phyloP scores from a whole-genome alignment of 2,888 invertebrate species.

The Chrysotoxum bicinctum region DNA sequence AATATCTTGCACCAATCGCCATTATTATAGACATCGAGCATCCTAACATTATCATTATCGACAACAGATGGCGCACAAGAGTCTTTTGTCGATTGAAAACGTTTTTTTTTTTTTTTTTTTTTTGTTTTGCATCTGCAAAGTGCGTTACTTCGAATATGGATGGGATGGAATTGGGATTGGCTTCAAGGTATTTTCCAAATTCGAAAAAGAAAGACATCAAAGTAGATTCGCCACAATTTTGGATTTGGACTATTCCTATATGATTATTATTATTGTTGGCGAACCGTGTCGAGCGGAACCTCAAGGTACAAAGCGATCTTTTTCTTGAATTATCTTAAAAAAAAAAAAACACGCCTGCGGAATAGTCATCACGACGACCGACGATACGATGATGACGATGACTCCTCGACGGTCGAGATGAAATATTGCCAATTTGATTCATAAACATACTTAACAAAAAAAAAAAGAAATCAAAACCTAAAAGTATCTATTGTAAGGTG shows the following conservation, averaged over 20 bases:
- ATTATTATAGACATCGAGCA: conserved; percentile 45
- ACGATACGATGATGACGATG: neutral
- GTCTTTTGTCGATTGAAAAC: neutral
- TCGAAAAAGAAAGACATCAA: conserved; percentile 40
- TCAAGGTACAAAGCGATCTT: conserved; percentile 54
- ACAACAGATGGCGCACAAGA: conserved; percentile 49
- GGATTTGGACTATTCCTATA: neutral
- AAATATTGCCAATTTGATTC: conserved; percentile 66
- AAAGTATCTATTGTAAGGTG: conserved; percentile 28
- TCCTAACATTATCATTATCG: conserved; percentile 44
- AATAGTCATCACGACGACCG: conserved; percentile 49
- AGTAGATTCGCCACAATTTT: conserved; percentile 30
- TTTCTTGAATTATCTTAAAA: neutral
- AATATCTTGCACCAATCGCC: conserved; percentile 42
- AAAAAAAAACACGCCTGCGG: conserved; percentile 38
- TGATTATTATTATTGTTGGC: conserved; percentile 3
- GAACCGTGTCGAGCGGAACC: conserved; percentile 24
- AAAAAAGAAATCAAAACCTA: conserved; percentile 26
- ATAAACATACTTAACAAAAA: conserved; percentile 35
- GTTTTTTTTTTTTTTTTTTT: neutral
- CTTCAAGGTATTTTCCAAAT: conserved; percentile 36
- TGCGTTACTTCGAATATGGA: conserved; percentile 27
- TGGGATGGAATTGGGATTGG: neutral
- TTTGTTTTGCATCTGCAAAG: conserved; percentile 34
- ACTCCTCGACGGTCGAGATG: conserved; percentile 40